Evolutionary conservation across 2,797 vertebrate genomes (phyloP).

Genomic region (Chromis chromis): DNA sequence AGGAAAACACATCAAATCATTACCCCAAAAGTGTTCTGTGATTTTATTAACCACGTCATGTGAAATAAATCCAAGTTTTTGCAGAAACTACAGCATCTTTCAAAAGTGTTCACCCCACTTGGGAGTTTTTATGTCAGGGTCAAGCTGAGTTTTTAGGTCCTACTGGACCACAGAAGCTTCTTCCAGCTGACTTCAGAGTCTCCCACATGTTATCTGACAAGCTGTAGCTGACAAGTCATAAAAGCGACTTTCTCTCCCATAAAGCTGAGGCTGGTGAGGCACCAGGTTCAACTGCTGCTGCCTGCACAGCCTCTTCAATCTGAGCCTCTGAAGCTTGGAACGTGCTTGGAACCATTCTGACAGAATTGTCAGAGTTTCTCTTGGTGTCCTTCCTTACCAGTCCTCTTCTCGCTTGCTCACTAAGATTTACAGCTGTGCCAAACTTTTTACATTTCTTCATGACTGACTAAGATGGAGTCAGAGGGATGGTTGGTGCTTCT

Average conservation of each 20-base stretch:
- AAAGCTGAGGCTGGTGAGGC: background rate
- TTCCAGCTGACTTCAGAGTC: background rate
- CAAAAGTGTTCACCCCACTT: background rate
- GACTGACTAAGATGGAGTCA: slow-evolving; percentile 11
- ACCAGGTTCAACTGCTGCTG: background rate
- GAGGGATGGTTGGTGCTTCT: slow-evolving; percentile 8
- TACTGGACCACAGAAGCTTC: background rate
- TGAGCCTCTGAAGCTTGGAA: background rate
- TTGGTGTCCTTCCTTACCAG: background rate
- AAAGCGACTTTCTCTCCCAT: background rate
- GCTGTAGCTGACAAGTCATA: background rate
- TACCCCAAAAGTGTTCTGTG: background rate
- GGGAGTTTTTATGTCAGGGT: background rate
- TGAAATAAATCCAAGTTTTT: background rate
- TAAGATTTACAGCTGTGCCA: slow-evolving; percentile 1
- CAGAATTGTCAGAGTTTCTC: background rate
- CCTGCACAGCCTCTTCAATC: background rate
- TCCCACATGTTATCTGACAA: background rate
- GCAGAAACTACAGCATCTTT: background rate
- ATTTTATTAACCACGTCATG: background rate
- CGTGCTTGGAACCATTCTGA: background rate
- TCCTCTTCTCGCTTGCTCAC: background rate
- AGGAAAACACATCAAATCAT: background rate
- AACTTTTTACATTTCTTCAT: slow-evolving; percentile 13
- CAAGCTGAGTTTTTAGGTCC: background rate